Percentiles rank a stretch among this genome's conserved stretches.
Conservation (phyloP, 2,113 vertebrate species). For the Petrocephalus microphthalmus region DNA sequence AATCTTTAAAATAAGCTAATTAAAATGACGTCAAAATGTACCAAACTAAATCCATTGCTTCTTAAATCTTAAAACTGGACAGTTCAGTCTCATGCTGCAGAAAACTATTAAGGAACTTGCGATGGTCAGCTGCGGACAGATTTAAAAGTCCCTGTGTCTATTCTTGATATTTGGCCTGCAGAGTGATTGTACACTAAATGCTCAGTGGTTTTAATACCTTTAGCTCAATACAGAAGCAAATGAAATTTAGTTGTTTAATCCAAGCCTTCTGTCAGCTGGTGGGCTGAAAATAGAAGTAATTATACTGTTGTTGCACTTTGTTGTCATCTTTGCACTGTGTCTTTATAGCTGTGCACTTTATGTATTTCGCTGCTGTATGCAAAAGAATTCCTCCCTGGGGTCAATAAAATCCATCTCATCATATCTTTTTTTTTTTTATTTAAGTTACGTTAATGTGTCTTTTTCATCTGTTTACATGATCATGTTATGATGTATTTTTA, state of each 20-base stretch:
- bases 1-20: neutral
- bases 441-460: neutral
- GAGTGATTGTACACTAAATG: neutral
- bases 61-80: neutral
- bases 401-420: neutral
- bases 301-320: neutral
- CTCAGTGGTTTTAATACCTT: neutral
- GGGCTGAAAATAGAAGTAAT: neutral
- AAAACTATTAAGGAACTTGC: neutral
- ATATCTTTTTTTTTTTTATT: neutral
- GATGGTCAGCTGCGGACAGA: neutral
- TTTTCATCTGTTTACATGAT: neutral
- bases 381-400: neutral
- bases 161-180: neutral
- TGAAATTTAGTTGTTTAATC: neutral
- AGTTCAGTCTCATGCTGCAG: neutral
- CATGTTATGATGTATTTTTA: neutral
- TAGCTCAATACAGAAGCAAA: neutral
- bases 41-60: neutral
- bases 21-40: neutral
- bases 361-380: neutral
- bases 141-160: neutral
- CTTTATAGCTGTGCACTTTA: neutral
- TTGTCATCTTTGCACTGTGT: neutral
- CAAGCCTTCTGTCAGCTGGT: neutral